These are phyloP conservation scores for Lobophora halterata DNA, from an alignment of 2,888 invertebrate species.

Conservation along the genomic window DNA sequence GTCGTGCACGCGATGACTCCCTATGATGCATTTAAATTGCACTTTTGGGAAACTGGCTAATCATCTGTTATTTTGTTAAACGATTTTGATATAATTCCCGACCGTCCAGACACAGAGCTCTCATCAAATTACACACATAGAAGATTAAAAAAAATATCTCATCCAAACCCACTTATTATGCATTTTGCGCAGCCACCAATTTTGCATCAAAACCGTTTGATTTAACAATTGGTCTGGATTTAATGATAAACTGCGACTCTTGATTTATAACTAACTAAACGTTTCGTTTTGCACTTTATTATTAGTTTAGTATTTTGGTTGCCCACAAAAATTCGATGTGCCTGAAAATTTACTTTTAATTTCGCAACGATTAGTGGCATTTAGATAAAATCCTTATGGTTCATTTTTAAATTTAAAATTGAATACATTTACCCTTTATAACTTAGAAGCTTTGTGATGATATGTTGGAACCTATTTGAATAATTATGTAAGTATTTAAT, in stretches of 20 bases:
- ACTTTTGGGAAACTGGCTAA: constrained; percentile 55
- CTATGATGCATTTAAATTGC: constrained; percentile 42
- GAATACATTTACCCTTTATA: too few relatives aligned
- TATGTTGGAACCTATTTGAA: too few relatives aligned
- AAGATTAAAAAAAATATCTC: too few relatives aligned
- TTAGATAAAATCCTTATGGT: too few relatives aligned
- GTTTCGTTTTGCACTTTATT: constrained; percentile 34
- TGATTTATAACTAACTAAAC: constrained; percentile 54
- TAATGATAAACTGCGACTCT: constrained; percentile 49
- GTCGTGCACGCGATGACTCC: constrained; percentile 32
- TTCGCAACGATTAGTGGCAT: constrained; percentile 15
- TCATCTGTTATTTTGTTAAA: constrained; percentile 64
- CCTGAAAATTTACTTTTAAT: constrained; percentile 22
- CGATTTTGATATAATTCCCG: constrained; percentile 69
- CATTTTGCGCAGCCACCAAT: constrained; percentile 68
- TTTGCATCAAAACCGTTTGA: constrained; percentile 59
- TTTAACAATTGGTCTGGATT: constrained; percentile 44
- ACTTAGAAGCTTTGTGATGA: too few relatives aligned
- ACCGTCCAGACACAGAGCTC: constrained; percentile 53
- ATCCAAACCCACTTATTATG: too few relatives aligned
- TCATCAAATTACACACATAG: constrained; percentile 73
- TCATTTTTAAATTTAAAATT: too few relatives aligned
- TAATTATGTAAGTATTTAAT: too few relatives aligned
- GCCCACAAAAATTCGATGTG: constrained; percentile 26
- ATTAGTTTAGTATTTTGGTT: constrained; percentile 27